Base-by-base conservation (phyloP, 2,797 vertebrate species). In the Australoheros facetus region DNA sequence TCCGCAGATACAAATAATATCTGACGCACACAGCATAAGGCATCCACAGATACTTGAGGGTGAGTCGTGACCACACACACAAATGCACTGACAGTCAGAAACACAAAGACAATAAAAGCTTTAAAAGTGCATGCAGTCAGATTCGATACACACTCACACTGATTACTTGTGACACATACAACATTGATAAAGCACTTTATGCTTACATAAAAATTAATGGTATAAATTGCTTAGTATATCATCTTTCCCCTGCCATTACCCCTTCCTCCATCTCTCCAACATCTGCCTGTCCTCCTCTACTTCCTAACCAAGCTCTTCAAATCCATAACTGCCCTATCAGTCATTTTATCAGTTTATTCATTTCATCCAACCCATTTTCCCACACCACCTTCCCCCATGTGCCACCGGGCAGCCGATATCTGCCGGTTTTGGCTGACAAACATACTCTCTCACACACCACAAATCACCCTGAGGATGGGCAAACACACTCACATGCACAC, bases 381-480 rank as follows among this genome's bases (percentile, higher is more conserved):
- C 58, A 59, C 23, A 4, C 57, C 60, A 28, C 56, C 64, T 75
- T 45, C 71, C 74, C 58, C 62, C 71, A 79, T n/a, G n/a, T 58
- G 62, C 73, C 78, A 73, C 77, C 1, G 9, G 83, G 82, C 72
- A 39, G 66, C 26, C 0, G 4, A 58, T 60, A 60, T 78, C 51
- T 77, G 83, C 76, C 79, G 86, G 72, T 59, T 86, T 72, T 77
- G 84, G 60, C 84, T 81, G 84, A 83, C 83, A 79, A 85, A 85
- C 78, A 83, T 37, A 75, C 51, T 76, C 86, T 82, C 72, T 77
- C 82, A 71, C 80, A 73, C 71, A 84, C 81, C 62, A 81, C 64
- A 76, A 64, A 66, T 78, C 71, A 81, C 69, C 85, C 81, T 16
- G 17, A 73, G 71, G 73, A 77, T 10, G 60, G 60, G 14, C 30